These are phyloP conservation scores for Drosophila virilis DNA, from an alignment of 1,140 invertebrate genomes.

Conservation along the genomic window DNA sequence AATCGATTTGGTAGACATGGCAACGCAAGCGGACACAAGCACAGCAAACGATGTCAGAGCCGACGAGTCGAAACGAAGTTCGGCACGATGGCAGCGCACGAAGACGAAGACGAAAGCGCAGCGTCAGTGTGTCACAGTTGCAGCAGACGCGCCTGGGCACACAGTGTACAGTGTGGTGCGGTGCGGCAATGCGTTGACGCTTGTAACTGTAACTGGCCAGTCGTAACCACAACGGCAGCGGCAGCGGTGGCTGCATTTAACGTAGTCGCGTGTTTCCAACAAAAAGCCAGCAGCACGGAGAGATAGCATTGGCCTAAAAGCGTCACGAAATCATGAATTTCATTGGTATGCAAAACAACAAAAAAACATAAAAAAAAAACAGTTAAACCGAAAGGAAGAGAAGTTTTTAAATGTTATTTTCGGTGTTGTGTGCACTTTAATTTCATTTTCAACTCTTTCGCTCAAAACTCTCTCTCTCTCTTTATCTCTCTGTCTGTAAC, in stretches of 20 bases:
- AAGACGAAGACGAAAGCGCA: constrained; percentile 41
- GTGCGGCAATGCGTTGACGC: constrained; percentile 27
- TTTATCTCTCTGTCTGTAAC: constrained; percentile 22
- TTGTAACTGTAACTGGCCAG: background rate
- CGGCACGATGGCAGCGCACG: constrained; percentile 9
- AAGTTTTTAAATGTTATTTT: background rate
- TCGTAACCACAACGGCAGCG: constrained; percentile 37
- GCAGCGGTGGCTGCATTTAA: constrained; percentile 56
- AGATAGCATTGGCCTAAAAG: constrained; percentile 83
- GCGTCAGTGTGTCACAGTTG: constrained; percentile 57
- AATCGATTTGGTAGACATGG: constrained; percentile 76
- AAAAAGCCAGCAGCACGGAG: constrained; percentile 69
- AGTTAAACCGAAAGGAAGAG: constrained; percentile 4
- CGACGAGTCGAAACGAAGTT: constrained; percentile 26
- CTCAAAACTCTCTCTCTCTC: constrained; percentile 27
- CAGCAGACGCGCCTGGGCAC: constrained; percentile 22
- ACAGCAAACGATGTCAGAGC: constrained; percentile 10
- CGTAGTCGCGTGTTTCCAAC: constrained; percentile 34
- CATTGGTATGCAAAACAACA: constrained; percentile 84
- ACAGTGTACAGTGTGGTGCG: background rate
- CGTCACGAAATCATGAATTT: constrained; percentile 84
- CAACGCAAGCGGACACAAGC: constrained; percentile 37
- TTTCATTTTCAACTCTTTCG: constrained; percentile 38
- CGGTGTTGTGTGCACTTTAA: constrained; percentile 41
- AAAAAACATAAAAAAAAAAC: background rate